Evolutionary conservation across 2,113 vertebrate species (phyloP), one percentile per base, ranked within the genome.

Genomic region (Chlorodrepanis virens): DNA sequence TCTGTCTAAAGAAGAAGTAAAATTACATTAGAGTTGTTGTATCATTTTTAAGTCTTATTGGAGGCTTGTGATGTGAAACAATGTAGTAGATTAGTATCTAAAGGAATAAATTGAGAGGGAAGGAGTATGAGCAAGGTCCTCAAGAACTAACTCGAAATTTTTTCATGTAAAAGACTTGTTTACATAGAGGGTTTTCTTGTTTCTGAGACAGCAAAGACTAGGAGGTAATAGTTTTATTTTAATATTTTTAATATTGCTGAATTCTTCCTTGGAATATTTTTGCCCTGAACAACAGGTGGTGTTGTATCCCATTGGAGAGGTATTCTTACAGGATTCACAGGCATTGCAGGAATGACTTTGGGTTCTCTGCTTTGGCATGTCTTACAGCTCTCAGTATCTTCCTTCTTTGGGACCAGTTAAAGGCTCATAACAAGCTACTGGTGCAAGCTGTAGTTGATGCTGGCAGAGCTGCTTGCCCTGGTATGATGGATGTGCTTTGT

Each of bases 1-100:
- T 95, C 90, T 96, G 96, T 91, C 87, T 93, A 50, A 96, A 88
- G 27, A 63, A 89, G 87, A 90, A 84, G 47, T 31, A 92, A 93
- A 87, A 84, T 81, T 61, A 31, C 19, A 12, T 92, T 83, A 69
- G 29, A 56, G 17, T 9, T 89, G n/a, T 79, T 4, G 3, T 60
- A 57, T 56, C 33, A 61, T 78, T 59, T 84, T 90, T 53, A 52
- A 80, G 44, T 61, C 40, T 63, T 47, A 68, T 42, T 64, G 68
- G 60, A 93, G 31, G 25, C 20, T 83, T 97, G 42, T 49, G 47
- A 42, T 63, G n/a, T 44, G 63, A 86, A 93, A 72, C 4, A 9
- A 35, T 44, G 24, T 35, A 60, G 35, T 49, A 83, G 63, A 24
- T 78, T 65, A 91, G 7, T 29, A 45, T 50, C 35, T 53, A 54